Conservation (phyloP, 2,797 vertebrate species). For the Gymnoscopelus microlampas region DNA sequence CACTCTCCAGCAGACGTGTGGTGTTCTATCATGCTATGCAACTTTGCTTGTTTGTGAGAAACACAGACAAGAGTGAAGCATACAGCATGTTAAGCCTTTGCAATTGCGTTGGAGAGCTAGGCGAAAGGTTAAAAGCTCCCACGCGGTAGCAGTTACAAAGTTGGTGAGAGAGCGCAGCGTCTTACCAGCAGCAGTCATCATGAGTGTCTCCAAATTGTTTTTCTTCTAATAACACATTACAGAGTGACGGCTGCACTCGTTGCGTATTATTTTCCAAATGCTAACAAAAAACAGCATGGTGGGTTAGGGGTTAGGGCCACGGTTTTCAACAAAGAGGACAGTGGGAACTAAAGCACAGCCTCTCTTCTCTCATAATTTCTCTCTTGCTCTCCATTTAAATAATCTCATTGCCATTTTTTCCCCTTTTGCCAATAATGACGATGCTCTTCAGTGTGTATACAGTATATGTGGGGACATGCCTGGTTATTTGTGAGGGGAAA, state of each 20-base stretch:
- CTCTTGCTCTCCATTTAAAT: not conserved
- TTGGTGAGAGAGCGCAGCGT: too few relatives aligned
- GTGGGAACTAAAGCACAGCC: constrained; percentile 60
- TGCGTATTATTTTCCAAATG: constrained; percentile 42
- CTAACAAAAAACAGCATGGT: constrained; percentile 8
- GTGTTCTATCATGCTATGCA: not conserved
- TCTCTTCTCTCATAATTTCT: constrained; percentile 43
- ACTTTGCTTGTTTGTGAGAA: not conserved
- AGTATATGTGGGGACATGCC: constrained; percentile 64
- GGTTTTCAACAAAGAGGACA: constrained; percentile 22
- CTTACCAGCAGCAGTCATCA: too few relatives aligned
- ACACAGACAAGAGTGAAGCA: too few relatives aligned
- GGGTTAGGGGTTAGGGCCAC: too few relatives aligned
- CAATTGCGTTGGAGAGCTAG: not conserved
- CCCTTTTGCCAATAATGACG: constrained; percentile 17
- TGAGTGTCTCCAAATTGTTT: constrained; percentile 22
- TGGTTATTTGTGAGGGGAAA: constrained; percentile 57
- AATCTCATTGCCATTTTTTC: constrained; percentile 11
- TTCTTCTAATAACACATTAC: constrained; percentile 7
- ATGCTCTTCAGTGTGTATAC: constrained; percentile 31
- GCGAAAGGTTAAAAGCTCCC: too few relatives aligned
- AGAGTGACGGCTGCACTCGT: constrained; percentile 29
- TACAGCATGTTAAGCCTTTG: too few relatives aligned
- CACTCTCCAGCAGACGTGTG: constrained; percentile 13
- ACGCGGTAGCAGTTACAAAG: too few relatives aligned